Base-by-base conservation (phyloP, 2,113 vertebrate species). In the Chamaea fasciata region DNA sequence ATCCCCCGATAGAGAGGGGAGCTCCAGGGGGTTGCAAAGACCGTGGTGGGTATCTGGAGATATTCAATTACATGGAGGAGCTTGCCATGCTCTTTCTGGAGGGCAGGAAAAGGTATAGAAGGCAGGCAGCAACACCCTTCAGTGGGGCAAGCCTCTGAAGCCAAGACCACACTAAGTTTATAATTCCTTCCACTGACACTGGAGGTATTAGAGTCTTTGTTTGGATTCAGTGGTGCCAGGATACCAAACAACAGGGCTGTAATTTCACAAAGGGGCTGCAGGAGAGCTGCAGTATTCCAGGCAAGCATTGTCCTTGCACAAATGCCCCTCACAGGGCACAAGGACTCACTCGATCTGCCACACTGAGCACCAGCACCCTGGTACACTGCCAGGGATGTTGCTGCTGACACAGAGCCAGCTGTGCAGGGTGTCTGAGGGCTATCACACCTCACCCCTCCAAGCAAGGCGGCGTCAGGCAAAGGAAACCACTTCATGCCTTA, bases 41-140 rank as follows among this genome's bases (percentile, higher is more conserved):
- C 57, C 0, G 0, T 0, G 22, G 27, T 16, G 0, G 0, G 7
- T 30, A 60, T 9, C 6, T n/a, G 68, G 26, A 89, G 18, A 27
- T 10, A 15, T 7, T 59, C 22, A 62, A 8, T 20, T 24, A 44
- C 82, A 60, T 0, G 6, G 26, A 82, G 46, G 31, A 92, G 68
- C 41, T 2, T 62, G 30, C 17, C 57, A 10, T 7, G 52, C 42
- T 57, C 19, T 41, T 78, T 87, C 33, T 16, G 16, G 22, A 77
- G 78, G 18, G 39, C 6, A 85, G 23, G 50, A 49, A 62, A 79
- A 47, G 50, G 50, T 13, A 42, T 14, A 42, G 37, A 86, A 80
- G 57, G 65, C 67, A 39, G 28, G 59, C 6, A 75, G 57, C 5
- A 12, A 69, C 2, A 6, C 30, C 44, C 30, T 55, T 37, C 79